phyloP scores from a whole-genome alignment of 2,888 invertebrate species.

The Acanthopleura granulata region DNA sequence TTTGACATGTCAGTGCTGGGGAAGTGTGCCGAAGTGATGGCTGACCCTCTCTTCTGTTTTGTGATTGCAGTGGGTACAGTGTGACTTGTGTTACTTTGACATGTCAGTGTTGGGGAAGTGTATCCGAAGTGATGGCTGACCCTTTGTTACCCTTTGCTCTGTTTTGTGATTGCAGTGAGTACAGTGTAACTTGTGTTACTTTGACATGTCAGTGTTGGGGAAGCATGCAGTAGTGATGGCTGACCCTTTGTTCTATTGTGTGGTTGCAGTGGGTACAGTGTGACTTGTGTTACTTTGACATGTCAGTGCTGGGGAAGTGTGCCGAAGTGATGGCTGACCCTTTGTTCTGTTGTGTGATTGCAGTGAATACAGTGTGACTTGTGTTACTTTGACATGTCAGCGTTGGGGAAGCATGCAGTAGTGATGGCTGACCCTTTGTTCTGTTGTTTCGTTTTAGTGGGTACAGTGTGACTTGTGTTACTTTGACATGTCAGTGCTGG shows the following conservation, averaged over 20 bases:
- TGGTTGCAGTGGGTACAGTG: slow-evolving; percentile 99
- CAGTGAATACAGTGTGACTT: slow-evolving; percentile 99
- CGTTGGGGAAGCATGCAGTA: slow-evolving; percentile 95
- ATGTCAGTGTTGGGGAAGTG: slow-evolving; percentile 95
- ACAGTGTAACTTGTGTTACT: slow-evolving; percentile 92
- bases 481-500: background rate
- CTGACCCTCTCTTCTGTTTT: slow-evolving; percentile 69
- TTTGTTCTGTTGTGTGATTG: too few species aligned
- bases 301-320: slow-evolving; percentile 94
- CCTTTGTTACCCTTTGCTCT: too few species aligned
- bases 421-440: slow-evolving; percentile 92
- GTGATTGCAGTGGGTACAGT: slow-evolving; percentile 98
- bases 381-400: slow-evolving; percentile 89
- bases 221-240: slow-evolving; percentile 99
- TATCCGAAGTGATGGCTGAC: slow-evolving; percentile 95
- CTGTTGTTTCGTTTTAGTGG: too few species aligned
- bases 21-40: slow-evolving; percentile 99
- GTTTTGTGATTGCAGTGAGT: slow-evolving; percentile 98
- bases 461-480: too few species aligned
- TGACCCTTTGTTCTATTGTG: too few species aligned
- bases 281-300: slow-evolving; percentile 90
- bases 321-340: slow-evolving; percentile 93
- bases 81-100: slow-evolving; percentile 91
- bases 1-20: slow-evolving; percentile 92
- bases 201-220: slow-evolving; percentile 92